These are phyloP conservation scores for Drosophila ogumai DNA, from an alignment of 1,140 invertebrate species.

Conservation along the genomic window DNA sequence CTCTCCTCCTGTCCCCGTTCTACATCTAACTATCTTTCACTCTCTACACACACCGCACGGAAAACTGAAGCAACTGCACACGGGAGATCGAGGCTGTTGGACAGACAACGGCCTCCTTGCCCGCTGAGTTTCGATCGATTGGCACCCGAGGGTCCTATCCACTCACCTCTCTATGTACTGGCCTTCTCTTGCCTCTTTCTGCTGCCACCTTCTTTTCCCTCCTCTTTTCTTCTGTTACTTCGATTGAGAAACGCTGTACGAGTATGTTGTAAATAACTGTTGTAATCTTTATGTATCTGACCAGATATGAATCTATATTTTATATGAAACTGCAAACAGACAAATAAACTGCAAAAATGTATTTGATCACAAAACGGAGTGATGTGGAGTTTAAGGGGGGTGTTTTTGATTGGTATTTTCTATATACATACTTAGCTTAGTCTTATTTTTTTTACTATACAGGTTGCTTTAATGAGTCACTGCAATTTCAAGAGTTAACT, in stretches of 20 bases:
- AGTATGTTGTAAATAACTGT: conserved; percentile 81
- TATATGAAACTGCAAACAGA: conserved; percentile 82
- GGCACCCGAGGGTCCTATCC: conserved; percentile 4
- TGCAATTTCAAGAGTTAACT: not conserved
- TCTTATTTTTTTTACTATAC: not conserved
- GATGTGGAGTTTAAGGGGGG: not conserved
- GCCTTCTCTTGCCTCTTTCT: conserved; percentile 4
- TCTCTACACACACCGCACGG: conserved; percentile 36
- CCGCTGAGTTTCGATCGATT: conserved; percentile 26
- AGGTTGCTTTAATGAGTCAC: not conserved
- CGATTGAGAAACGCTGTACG: conserved; percentile 66
- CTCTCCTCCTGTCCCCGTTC: conserved; percentile 3
- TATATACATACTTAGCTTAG: not conserved
- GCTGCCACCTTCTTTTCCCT: conserved; percentile 6
- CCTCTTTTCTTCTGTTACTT: conserved; percentile 18
- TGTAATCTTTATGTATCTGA: conserved; percentile 69
- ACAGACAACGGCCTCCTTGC: conserved; percentile 49
- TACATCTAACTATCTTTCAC: conserved; percentile 19
- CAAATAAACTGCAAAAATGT: conserved; percentile 83
- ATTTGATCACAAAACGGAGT: conserved; percentile 61
- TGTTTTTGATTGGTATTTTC: fast-evolving
- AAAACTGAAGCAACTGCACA: conserved; percentile 34
- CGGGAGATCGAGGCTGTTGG: conserved; percentile 59
- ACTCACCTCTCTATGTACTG: conserved; percentile 10
- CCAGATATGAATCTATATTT: conserved; percentile 58